phyloP scores from a whole-genome alignment of 2,113 vertebrate genomes.

The Oostethus manadensis region DNA sequence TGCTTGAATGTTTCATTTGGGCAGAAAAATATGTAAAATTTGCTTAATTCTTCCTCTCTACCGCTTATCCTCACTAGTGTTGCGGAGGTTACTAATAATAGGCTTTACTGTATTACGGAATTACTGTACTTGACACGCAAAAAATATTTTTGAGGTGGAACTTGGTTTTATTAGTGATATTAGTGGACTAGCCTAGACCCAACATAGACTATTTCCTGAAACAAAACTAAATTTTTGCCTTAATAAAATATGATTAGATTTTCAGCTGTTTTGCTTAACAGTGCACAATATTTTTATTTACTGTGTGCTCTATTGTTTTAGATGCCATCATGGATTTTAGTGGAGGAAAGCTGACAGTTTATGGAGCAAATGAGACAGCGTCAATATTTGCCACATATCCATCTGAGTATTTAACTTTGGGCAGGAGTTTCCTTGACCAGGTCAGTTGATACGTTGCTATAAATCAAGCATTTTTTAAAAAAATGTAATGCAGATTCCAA shows the following conservation, averaged over 20 bases:
- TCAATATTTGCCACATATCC: constrained; percentile 86
- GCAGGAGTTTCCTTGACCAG: constrained; percentile 78
- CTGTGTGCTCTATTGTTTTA: constrained; percentile 27
- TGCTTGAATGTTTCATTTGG: too few relatives aligned
- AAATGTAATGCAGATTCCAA: background rate
- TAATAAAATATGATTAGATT: background rate
- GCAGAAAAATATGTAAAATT: too few relatives aligned
- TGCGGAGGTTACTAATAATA: too few relatives aligned
- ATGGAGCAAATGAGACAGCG: constrained; percentile 76
- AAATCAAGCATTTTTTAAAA: background rate
- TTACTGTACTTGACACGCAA: too few relatives aligned
- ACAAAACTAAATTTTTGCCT: background rate
- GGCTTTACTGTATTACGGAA: too few relatives aligned
- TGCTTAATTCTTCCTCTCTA: too few relatives aligned
- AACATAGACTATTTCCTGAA: too few relatives aligned
- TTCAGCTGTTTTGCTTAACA: background rate
- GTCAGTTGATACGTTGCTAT: constrained; percentile 44
- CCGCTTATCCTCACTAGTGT: too few relatives aligned
- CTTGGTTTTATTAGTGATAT: too few relatives aligned
- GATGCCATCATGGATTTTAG: constrained; percentile 75
- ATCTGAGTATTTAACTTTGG: constrained; percentile 55
- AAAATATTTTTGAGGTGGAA: too few relatives aligned
- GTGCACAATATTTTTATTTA: background rate
- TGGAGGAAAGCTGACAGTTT: constrained; percentile 70
- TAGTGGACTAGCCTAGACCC: too few relatives aligned